Percentiles rank a stretch among this genome's conserved stretches.
phyloP scores from a whole-genome alignment of 2,888 invertebrate genomes.

The Hemicrepidius hirtus region DNA sequence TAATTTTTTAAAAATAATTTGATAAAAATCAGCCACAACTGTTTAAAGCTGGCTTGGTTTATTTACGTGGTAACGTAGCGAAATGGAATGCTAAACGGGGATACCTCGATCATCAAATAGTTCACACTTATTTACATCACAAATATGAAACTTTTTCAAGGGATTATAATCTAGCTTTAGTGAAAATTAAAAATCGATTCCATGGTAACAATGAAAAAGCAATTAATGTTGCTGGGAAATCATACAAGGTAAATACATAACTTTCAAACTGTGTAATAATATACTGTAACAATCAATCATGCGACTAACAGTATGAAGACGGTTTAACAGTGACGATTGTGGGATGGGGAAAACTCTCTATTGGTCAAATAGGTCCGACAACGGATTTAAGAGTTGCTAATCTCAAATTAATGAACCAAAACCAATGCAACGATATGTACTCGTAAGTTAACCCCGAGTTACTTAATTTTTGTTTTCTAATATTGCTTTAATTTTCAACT shows the following conservation, averaged over 20 bases:
- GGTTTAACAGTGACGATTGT: neutral
- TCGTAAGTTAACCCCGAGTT: too few relatives aligned
- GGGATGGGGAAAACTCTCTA: neutral
- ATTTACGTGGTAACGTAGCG: neutral
- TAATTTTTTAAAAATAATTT: too few relatives aligned
- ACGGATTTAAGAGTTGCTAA: neutral
- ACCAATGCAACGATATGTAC: neutral
- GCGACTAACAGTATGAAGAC: neutral
- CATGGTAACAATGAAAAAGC: neutral
- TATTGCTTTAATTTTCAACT: neutral
- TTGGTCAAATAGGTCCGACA: neutral
- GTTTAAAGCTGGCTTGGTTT: neutral
- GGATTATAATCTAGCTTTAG: conserved; percentile 6
- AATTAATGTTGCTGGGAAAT: neutral
- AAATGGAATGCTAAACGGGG: neutral
- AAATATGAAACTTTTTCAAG: neutral
- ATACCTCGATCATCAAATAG: neutral
- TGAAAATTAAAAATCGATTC: conserved; percentile 1
- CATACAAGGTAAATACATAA: neutral
- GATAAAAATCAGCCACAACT: neutral
- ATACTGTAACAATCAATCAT: neutral
- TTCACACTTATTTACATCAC: neutral
- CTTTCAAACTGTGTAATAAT: neutral
- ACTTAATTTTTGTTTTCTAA: too few relatives aligned
- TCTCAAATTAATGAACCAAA: neutral